These are phyloP conservation scores for Ciconia boyciana DNA, from an alignment of 2,113 vertebrate species.

Conservation along the genomic window DNA sequence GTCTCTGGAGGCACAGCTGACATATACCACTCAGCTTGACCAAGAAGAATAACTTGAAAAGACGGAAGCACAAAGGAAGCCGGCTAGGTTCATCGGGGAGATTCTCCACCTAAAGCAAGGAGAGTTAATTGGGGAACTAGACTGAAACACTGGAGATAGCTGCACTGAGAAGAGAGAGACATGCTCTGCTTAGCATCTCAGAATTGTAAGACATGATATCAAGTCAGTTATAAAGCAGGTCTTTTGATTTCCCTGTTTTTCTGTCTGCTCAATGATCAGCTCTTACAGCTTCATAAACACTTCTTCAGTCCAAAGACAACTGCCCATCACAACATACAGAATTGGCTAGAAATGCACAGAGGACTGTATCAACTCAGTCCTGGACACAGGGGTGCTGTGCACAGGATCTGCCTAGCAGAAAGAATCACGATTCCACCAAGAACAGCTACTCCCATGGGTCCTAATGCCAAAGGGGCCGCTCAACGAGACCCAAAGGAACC, in stretches of 20 bases:
- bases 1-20: not conserved
- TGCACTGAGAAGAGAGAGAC: not conserved
- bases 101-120: not conserved
- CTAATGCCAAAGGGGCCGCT: not conserved
- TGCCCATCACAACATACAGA: too few relatives aligned
- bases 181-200: not conserved
- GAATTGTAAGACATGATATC: not conserved
- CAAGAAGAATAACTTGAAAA: not conserved
- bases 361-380: not conserved
- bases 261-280: not conserved
- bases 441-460: not conserved
- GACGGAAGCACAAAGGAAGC: not conserved
- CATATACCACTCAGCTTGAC: too few relatives aligned
- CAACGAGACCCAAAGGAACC: not conserved
- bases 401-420: not conserved
- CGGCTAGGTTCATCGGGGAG: not conserved
- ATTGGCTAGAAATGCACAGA: not conserved
- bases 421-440: not conserved
- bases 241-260: not conserved
- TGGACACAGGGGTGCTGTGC: not conserved
- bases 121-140: not conserved
- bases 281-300: not conserved
- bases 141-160: not conserved
- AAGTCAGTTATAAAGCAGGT: not conserved
- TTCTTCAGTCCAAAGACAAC: not conserved